These are phyloP conservation scores for Emesis russula DNA, from an alignment of 2,888 invertebrate genomes.

Conservation along the genomic window DNA sequence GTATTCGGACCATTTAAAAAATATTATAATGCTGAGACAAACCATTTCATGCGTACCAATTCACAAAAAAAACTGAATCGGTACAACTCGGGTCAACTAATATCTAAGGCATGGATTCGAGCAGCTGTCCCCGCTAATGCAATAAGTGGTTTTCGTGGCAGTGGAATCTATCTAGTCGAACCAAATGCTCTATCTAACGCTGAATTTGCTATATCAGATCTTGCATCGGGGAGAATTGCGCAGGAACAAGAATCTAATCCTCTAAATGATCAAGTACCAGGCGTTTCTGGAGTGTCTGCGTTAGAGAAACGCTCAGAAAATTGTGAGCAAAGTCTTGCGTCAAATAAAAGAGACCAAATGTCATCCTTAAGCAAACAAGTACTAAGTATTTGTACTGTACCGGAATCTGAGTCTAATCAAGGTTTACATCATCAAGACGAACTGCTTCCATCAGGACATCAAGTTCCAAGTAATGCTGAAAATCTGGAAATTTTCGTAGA, in stretches of 20 bases:
- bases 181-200: slow-evolving; percentile 59
- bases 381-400: slow-evolving; percentile 40
- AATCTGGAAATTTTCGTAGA: slow-evolving; percentile 44
- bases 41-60: slow-evolving; percentile 72
- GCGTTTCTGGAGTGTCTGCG: slow-evolving; percentile 47
- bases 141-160: slow-evolving; percentile 78
- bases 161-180: slow-evolving; percentile 81
- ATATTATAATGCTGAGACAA: slow-evolving; percentile 73
- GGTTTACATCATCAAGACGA: slow-evolving; percentile 36
- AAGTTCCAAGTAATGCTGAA: slow-evolving; percentile 47
- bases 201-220: slow-evolving; percentile 20
- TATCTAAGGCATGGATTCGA: slow-evolving; percentile 4
- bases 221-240: slow-evolving; percentile 58
- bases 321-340: slow-evolving; percentile 44
- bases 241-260: slow-evolving; percentile 62
- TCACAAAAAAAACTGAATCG: slow-evolving; percentile 79
- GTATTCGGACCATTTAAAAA: slow-evolving; percentile 35
- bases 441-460: slow-evolving; percentile 43
- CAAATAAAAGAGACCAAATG: slow-evolving; percentile 40
- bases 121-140: slow-evolving; percentile 68
- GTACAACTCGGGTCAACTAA: slow-evolving; percentile 61
- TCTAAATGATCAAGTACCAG: slow-evolving; percentile 33
- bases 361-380: slow-evolving; percentile 52
- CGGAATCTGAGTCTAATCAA: slow-evolving; percentile 47
- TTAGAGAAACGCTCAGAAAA: slow-evolving; percentile 46